Conservation (phyloP, 2,797 vertebrate species). For the Alfaro cultratus region DNA sequence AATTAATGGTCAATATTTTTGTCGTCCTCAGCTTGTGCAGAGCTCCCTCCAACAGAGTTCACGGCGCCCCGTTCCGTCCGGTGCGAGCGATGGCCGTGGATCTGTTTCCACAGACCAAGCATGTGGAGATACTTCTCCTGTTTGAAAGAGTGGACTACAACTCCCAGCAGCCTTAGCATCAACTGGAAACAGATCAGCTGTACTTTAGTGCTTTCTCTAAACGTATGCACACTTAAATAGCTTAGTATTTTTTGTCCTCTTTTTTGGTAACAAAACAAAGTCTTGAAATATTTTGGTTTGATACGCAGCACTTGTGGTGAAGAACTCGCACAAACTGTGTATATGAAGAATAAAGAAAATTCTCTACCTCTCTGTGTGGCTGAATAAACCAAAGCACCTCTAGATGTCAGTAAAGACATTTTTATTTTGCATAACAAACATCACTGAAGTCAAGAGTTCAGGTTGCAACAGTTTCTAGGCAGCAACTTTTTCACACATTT, state of each 20-base stretch:
- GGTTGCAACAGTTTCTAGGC: constrained; percentile 79
- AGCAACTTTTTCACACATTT: constrained; percentile 71
- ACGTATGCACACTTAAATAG: background rate
- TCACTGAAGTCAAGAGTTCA: constrained; percentile 75
- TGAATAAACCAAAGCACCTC: constrained; percentile 30
- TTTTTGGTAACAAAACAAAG: background rate
- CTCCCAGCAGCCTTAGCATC: constrained; percentile 39
- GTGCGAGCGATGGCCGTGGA: constrained; percentile 90
- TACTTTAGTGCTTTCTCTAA: background rate
- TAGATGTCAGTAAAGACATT: constrained; percentile 74
- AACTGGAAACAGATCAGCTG: background rate
- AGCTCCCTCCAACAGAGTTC: constrained; percentile 93
- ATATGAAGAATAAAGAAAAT: background rate
- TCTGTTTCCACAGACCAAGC: constrained; percentile 95
- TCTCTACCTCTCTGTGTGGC: background rate
- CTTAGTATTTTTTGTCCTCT: background rate
- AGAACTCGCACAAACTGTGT: background rate
- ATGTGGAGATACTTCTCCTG: constrained; percentile 91
- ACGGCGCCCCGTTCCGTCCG: constrained; percentile 88
- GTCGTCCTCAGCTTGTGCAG: constrained; percentile 86
- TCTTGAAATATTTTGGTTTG: background rate
- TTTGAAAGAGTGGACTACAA: constrained; percentile 87
- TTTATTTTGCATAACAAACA: constrained; percentile 87
- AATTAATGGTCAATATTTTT: too few relatives aligned
- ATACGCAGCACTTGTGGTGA: background rate